Percentiles rank a stretch among this genome's conserved stretches.
phyloP scores from a whole-genome alignment of 2,888 invertebrate species.

The Melieria crassipennis region DNA sequence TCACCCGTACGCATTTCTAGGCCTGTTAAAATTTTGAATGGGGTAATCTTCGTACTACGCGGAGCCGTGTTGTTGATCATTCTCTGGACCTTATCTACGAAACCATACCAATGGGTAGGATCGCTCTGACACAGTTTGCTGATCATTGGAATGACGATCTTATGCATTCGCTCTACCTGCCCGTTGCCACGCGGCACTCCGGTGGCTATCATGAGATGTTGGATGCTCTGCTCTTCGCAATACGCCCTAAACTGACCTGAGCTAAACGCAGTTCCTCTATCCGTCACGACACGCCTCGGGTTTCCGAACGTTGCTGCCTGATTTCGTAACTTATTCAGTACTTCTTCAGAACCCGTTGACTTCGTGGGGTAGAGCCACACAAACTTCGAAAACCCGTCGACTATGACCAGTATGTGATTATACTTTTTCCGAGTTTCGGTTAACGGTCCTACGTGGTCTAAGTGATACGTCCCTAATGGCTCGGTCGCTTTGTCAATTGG shows the following conservation, averaged over 20 bases:
- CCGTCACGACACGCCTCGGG: not conserved
- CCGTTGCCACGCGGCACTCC: slow-evolving; percentile 36
- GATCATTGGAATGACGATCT: slow-evolving; percentile 4
- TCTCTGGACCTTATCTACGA: slow-evolving; percentile 29
- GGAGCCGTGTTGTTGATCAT: slow-evolving; percentile 46
- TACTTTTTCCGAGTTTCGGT: slow-evolving; percentile 7
- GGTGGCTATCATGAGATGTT: slow-evolving; percentile 51
- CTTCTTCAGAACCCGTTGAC: slow-evolving; percentile 4
- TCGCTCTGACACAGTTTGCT: slow-evolving; percentile 6
- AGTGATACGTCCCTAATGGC: not conserved
- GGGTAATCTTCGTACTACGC: slow-evolving; percentile 42
- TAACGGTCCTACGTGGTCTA: slow-evolving; percentile 6
- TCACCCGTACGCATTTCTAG: slow-evolving; percentile 18
- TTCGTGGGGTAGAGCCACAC: slow-evolving; percentile 12
- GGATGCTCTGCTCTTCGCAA: slow-evolving; percentile 48
- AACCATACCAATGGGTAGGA: not conserved
- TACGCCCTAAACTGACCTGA: slow-evolving; percentile 52
- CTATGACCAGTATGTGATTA: slow-evolving; percentile 3
- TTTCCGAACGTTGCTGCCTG: not conserved
- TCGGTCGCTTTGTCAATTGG: slow-evolving; percentile 16
- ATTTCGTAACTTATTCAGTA: not conserved
- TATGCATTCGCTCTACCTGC: slow-evolving; percentile 8
- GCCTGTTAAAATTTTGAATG: slow-evolving; percentile 36
- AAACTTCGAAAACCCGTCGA: slow-evolving; percentile 14
- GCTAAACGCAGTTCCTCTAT: not conserved